phyloP scores from a whole-genome alignment of 64 coral and sea anemone genomes.

The Dendrophyllia cribrosa region DNA sequence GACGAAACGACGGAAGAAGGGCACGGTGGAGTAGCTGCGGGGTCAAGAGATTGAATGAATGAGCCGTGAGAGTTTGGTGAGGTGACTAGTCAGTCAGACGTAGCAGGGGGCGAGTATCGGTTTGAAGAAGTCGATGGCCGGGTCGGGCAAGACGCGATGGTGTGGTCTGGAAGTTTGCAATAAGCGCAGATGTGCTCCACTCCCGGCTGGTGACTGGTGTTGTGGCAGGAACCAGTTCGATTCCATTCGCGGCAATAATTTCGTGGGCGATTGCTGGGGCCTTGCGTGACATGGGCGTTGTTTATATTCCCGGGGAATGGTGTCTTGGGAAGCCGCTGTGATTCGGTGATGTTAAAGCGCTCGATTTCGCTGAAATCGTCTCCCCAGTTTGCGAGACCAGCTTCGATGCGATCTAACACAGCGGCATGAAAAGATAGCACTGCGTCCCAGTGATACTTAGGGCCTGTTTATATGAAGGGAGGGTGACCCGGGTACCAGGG shows the following conservation, averaged over 20 bases:
- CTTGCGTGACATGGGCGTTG: too few species aligned
- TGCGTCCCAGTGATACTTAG: constrained; percentile 5
- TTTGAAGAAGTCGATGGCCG: neutral
- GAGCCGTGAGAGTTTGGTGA: neutral
- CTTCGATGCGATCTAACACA: neutral
- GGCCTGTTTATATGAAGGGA: too few species aligned
- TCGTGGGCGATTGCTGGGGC: too few species aligned
- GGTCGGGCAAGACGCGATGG: neutral
- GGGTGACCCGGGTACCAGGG: too few species aligned
- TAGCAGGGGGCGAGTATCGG: neutral
- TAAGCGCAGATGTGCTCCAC: neutral
- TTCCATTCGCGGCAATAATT: constrained; percentile 30
- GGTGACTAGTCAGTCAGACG: neutral
- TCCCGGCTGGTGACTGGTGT: neutral
- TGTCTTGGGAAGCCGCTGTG: constrained; percentile 9
- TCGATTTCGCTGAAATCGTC: constrained; percentile 33
- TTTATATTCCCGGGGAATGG: neutral
- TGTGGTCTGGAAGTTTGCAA: neutral
- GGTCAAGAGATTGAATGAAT: neutral
- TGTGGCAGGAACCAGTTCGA: neutral
- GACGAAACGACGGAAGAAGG: neutral
- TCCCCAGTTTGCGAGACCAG: constrained; percentile 15
- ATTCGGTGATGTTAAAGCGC: constrained; percentile 39
- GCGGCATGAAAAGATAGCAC: constrained; percentile 19
- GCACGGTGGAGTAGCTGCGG: neutral